phyloP scores from a whole-genome alignment of 1,140 invertebrate genomes.

The Caerostris extrusa region DNA sequence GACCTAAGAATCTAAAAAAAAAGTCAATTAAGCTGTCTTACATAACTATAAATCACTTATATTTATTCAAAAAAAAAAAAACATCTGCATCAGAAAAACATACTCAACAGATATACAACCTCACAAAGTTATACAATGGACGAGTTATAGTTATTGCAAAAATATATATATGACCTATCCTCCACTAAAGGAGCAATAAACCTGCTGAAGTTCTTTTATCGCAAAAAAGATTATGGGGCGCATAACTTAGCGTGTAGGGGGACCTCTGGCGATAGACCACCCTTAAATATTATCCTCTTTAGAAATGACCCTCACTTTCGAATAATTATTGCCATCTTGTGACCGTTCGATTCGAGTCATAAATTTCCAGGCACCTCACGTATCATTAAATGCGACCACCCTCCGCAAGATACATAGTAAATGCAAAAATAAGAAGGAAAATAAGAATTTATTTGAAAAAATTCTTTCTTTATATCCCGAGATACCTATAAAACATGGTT shows the following conservation, averaged over 20 bases:
- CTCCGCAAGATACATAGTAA: background rate
- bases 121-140: too few relatives aligned
- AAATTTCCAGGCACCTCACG: background rate
- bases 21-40: too few relatives aligned
- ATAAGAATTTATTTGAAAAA: background rate
- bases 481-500: too few relatives aligned
- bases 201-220: background rate
- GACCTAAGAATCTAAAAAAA: too few relatives aligned
- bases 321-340: conserved; percentile 31
- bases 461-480: background rate
- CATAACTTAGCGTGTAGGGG: conserved; percentile 1
- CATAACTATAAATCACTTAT: too few relatives aligned
- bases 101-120: too few relatives aligned
- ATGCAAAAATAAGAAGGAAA: background rate
- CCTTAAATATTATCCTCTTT: background rate
- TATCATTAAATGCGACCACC: background rate
- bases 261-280: background rate
- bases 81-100: too few relatives aligned
- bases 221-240: background rate
- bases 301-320: background rate
- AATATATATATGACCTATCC: background rate
- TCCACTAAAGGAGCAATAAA: background rate
- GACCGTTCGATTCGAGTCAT: background rate
- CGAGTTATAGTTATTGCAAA: background rate
- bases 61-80: too few relatives aligned